Conservation (phyloP, 2,888 invertebrate genomes). For the Dermolepida albohirtum region DNA sequence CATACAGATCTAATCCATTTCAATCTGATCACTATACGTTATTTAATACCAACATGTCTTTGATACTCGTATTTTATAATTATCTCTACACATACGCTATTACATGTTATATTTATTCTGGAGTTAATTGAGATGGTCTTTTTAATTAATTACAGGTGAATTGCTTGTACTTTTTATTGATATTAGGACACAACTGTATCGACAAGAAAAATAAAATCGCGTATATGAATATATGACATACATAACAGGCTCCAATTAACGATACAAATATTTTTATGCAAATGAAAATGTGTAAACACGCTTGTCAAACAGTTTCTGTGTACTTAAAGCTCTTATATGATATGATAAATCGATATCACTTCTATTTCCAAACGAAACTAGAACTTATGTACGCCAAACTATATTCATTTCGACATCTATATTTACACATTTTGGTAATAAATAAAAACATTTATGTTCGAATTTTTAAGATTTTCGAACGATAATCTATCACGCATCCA, state of each 20-base stretch:
- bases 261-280: slow-evolving; percentile 9
- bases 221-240: neutral
- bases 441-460: too few relatives aligned
- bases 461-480: too few relatives aligned
- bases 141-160: slow-evolving; percentile 27
- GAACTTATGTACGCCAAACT: too few relatives aligned
- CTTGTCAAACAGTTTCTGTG: neutral
- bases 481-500: too few relatives aligned
- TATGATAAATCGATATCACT: too few relatives aligned
- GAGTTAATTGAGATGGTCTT: slow-evolving; percentile 23
- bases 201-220: neutral
- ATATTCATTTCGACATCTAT: too few relatives aligned
- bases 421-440: too few relatives aligned
- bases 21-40: slow-evolving; percentile 28
- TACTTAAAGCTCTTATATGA: too few relatives aligned
- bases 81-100: slow-evolving; percentile 8
- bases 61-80: slow-evolving; percentile 28
- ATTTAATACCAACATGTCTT: slow-evolving; percentile 23
- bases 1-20: slow-evolving; percentile 23
- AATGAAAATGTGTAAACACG: slow-evolving; percentile 5
- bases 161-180: slow-evolving; percentile 3
- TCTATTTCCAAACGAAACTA: too few relatives aligned
- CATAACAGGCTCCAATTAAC: neutral
- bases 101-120: slow-evolving; percentile 12
- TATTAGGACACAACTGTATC: neutral